Evolutionary conservation across 2,797 vertebrate genomes (phyloP).

Genomic region (Dermochelys coriacea): DNA sequence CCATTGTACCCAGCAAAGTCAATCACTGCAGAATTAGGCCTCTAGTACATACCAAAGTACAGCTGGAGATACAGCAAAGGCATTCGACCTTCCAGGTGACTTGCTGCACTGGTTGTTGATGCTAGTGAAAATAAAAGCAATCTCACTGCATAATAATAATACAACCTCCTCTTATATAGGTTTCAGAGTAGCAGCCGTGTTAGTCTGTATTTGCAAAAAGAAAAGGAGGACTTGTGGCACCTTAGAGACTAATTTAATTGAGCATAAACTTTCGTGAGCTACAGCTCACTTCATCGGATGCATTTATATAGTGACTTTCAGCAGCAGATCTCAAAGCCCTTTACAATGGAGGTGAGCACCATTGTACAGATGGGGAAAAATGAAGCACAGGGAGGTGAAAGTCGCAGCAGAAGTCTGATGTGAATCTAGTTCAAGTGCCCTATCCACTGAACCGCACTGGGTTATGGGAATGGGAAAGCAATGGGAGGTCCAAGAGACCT

Average conservation of each 20-base stretch:
- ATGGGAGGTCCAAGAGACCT: neutral
- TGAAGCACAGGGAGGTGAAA: neutral
- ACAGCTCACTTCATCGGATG: too few species aligned
- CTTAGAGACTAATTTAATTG: too few species aligned
- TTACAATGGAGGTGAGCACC: neutral
- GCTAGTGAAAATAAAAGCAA: neutral
- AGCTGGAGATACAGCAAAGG: rapidly evolving
- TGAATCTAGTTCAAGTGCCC: neutral
- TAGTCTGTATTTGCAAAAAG: too few species aligned
- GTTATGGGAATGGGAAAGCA: neutral
- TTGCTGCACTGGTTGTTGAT: neutral
- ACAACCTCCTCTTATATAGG: neutral
- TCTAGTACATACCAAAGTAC: rapidly evolving
- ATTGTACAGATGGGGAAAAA: neutral
- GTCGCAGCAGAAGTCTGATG: neutral
- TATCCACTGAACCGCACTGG: neutral
- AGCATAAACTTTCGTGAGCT: too few species aligned
- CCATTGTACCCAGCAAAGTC: neutral
- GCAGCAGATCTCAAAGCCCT: neutral
- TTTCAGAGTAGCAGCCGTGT: too few species aligned
- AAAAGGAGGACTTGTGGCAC: too few species aligned
- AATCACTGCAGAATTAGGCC: neutral
- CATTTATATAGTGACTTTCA: rapidly evolving
- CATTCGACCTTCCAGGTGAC: neutral
- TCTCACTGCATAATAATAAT: neutral